Percentiles rank a stretch among this genome's conserved stretches.
Conservation (phyloP, 2,113 vertebrate species). For the Willisornis vidua region DNA sequence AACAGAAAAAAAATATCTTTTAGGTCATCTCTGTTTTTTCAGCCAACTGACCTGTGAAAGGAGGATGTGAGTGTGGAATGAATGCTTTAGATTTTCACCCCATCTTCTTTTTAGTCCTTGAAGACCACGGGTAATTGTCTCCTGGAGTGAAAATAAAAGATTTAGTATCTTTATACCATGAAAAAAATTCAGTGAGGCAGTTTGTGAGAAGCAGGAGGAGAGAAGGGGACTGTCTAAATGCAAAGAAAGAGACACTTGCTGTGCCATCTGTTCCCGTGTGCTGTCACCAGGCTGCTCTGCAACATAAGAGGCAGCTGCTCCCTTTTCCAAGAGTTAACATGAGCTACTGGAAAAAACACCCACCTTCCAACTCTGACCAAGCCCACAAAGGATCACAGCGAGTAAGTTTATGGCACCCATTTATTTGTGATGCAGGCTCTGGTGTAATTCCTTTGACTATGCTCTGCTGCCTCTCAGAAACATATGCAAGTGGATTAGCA, state of each 20-base stretch:
- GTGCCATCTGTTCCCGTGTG: constrained; percentile 49
- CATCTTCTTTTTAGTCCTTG: background rate
- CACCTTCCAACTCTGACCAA: background rate
- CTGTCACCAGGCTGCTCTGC: constrained; percentile 46
- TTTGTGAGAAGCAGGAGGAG: constrained; percentile 27
- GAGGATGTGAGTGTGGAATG: background rate
- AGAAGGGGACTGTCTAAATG: constrained; percentile 5
- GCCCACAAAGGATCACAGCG: background rate
- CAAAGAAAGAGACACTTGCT: constrained; percentile 45
- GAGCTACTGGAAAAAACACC: background rate
- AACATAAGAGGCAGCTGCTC: constrained; percentile 39
- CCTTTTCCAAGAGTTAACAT: background rate
- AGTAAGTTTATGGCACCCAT: background rate
- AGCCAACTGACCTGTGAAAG: background rate
- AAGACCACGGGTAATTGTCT: background rate
- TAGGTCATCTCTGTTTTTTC: background rate
- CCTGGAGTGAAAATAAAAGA: background rate
- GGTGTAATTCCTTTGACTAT: background rate
- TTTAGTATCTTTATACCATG: background rate
- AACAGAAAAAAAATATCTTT: background rate
- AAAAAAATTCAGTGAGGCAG: background rate
- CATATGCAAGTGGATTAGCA: background rate
- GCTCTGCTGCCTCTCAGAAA: background rate
- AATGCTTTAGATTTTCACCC: background rate
- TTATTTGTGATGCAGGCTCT: background rate